Percentiles rank a stretch among this genome's conserved stretches.
Conservation (phyloP, 2,797 vertebrate genomes). For the Anolis apletophallus region DNA sequence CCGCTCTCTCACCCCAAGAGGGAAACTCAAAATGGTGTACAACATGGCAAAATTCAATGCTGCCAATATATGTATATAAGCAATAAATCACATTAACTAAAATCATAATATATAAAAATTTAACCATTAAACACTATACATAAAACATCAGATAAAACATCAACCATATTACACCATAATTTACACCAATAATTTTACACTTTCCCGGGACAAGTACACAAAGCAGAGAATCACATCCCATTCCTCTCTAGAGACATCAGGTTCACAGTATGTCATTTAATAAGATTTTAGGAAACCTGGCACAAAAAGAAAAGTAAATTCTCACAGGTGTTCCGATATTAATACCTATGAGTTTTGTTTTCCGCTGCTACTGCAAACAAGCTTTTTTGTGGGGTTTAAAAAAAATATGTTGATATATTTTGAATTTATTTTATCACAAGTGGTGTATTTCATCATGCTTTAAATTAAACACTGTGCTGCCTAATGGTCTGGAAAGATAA, state of each 20-base stretch:
- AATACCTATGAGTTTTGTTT: not conserved
- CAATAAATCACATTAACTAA: too few relatives aligned
- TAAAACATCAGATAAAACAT: too few relatives aligned
- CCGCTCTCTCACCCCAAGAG: too few relatives aligned
- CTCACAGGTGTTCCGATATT: not conserved
- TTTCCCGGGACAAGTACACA: not conserved
- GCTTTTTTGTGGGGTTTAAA: not conserved
- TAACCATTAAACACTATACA: too few relatives aligned
- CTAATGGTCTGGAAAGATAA: not conserved
- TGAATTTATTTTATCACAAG: slow-evolving; percentile 6
- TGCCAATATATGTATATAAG: too few relatives aligned
- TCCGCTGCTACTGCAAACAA: not conserved
- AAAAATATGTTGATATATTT: not conserved
- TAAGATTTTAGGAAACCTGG: not conserved
- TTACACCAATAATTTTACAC: rapidly evolving
- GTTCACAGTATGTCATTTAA: not conserved
- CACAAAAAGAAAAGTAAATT: not conserved
- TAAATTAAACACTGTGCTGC: not conserved
- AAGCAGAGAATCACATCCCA: not conserved
- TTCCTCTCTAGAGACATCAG: not conserved
- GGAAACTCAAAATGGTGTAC: too few relatives aligned
- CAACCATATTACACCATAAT: too few relatives aligned
- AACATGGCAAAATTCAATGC: too few relatives aligned
- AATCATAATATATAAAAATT: too few relatives aligned
- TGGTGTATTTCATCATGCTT: not conserved